Percentiles rank a stretch among this genome's conserved stretches.
Evolutionary conservation across 2,888 invertebrate genomes (phyloP).

Genomic region (Argynnis bischoffii): DNA sequence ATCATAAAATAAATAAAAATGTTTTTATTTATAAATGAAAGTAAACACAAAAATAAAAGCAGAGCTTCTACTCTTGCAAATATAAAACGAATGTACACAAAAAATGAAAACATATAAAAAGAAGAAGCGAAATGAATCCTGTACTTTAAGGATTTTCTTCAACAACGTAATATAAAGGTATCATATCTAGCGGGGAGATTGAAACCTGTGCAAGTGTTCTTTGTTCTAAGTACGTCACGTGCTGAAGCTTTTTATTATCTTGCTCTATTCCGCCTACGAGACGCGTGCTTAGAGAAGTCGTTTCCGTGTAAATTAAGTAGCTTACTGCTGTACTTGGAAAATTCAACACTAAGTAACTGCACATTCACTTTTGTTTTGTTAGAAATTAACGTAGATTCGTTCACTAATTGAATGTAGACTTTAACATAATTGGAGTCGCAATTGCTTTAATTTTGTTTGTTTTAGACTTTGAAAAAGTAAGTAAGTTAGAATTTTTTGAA

Average conservation of each 20-base stretch:
- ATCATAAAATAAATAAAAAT: background rate
- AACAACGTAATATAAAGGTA: conserved; percentile 37
- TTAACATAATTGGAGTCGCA: too few relatives aligned
- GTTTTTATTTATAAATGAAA: background rate
- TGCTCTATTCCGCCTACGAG: conserved; percentile 45
- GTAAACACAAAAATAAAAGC: too few relatives aligned
- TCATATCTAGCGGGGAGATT: conserved; percentile 45
- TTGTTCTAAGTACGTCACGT: conserved; percentile 70
- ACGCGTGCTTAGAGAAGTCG: conserved; percentile 48
- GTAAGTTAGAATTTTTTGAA: too few relatives aligned
- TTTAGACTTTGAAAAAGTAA: too few relatives aligned
- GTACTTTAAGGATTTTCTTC: conserved; percentile 32
- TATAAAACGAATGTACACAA: background rate
- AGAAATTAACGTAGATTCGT: background rate
- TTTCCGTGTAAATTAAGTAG: conserved; percentile 64
- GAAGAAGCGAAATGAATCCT: conserved; percentile 30
- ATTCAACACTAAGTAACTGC: conserved; percentile 42
- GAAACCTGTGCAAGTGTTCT: conserved; percentile 60
- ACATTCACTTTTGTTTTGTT: conserved; percentile 37
- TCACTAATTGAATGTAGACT: background rate
- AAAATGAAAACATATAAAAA: conserved; percentile 13
- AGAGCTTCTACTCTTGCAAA: background rate
- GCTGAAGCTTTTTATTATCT: conserved; percentile 71
- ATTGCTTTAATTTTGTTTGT: too few relatives aligned
- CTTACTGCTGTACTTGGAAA: conserved; percentile 45